Base-by-base conservation (phyloP, 2,797 vertebrate species). In the Scomberomorus guttatus region DNA sequence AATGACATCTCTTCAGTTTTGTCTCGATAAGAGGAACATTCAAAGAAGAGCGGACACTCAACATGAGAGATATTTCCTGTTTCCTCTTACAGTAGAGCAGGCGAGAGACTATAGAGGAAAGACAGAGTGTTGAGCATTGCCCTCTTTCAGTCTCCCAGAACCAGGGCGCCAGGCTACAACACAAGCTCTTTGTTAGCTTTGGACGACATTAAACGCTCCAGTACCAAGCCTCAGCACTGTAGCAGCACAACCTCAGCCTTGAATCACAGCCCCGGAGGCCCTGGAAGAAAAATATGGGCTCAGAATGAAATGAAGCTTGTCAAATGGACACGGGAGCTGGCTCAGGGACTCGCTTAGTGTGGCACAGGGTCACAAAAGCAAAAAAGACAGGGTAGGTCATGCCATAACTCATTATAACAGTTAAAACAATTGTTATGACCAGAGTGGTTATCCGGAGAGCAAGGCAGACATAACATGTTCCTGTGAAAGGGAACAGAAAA, bases 151-250 rank as follows among this genome's bases (percentile, higher is more conserved):
- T 93, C 90, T 93, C 90, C 92, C 92, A 91, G 89, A 94, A 95
- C 90, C 90, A 20, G 92, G 87, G 89, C 80, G 86, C 87, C 87
- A 76, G 75, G 80, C 87, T 89, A 75, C 91, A 92, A 93, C 92
- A 95, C 92, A 91, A 87, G 79, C 90, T 84, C 91, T 92, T 93
- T 95, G 92, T 93, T 92, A 87, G 92, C 87, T 90, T 90, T 93
- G 92, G 92, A 93, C 37, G 71, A 87, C 88, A 91, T 94, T 93
- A 93, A 94, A 93, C 84, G 91, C 88, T 92, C 84, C 90, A 93
- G 87, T 91, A 92, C 90, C 88, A 86, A 90, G 83, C 82, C 86
- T 89, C 87, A 56, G 80, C 88, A 9, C 73, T 75, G 85, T 87
- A 86, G 80, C 86, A 73, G 86, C 86, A 85, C 87, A 91, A 89